Percentiles rank a stretch among this genome's conserved stretches.
These are phyloP conservation scores for Eospalax fontanierii DNA, from an alignment of 2,797 vertebrate genomes.

Conservation along the genomic window DNA sequence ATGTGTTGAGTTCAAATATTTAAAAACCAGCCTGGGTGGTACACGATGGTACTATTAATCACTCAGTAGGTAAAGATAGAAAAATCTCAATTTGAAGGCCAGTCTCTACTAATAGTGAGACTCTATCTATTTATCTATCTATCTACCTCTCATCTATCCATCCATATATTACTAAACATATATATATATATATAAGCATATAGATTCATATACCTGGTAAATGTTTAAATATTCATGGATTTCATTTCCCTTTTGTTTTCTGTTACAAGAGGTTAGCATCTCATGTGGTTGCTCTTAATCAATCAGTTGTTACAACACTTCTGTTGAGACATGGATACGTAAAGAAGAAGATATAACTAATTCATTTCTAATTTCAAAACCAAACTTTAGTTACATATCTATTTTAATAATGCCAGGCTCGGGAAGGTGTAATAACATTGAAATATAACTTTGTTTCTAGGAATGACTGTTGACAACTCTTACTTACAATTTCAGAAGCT, in stretches of 20 bases:
- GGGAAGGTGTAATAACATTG: not conserved
- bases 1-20: no score
- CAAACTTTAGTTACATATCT: not conserved
- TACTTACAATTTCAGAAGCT: not conserved
- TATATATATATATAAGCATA: not conserved
- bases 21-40: no score
- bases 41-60: no score
- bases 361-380: not conserved
- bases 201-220: not conserved
- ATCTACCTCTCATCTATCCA: no score
- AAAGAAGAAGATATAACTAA: not conserved
- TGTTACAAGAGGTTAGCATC: not conserved
- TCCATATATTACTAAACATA: no score
- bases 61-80: no score
- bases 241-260: not conserved
- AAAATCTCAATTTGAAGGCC: no score
- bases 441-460: not conserved
- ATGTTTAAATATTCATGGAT: not conserved
- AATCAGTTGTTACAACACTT: not conserved
- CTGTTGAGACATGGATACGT: not conserved
- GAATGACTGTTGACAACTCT: no score
- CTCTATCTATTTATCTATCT: no score
- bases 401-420: not conserved
- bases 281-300: not conserved
- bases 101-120: no score